Evolutionary conservation across 2,113 vertebrate genomes (phyloP), one percentile per base, ranked within the genome.

Genomic region (Piprites chloris): DNA sequence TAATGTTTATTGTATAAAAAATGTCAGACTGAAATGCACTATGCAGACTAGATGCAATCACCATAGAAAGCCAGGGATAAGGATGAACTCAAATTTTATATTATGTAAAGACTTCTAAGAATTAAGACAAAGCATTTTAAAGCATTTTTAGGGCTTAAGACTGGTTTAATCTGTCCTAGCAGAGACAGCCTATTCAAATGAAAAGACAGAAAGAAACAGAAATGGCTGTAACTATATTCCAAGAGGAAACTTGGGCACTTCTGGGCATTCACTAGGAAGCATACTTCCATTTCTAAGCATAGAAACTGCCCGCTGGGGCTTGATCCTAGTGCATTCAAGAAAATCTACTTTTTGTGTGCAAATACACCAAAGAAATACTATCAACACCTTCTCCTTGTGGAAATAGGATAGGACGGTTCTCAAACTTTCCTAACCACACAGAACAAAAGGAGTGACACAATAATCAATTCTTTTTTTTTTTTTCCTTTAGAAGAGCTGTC

Each of bases 271-370:
- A 28, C 33, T 47, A 9, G 11, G 32, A 96, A 68, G 41, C 27
- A 73, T 1, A 1, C 65, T 89, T 82, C 4, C 1, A 32, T 85
- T 87, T 75, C 32, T 44, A 49, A 23, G 21, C 44, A 33, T 0
- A 55, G 18, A 30, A 91, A 47, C 9, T 28, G 13, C 7, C 53
- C 53, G 17, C 53, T 66, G 46, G 47, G 21, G 8, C 32, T 85
- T 61, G 62, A 41, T 79, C 27, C 37, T 46, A 19, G 4, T 0
- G 3, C 0, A 0, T 35, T 82, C 17, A 65, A 68, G 19, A 50
- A 72, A 42, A 39, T 58, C 11, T 65, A n/a, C 3, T 11, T 42
- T 35, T 65, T 65, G 10, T 24, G 26, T 3, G 3, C 4, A 1
- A n/a, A n/a, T n/a, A 80, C 58, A 32, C 47, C 23, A 24, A 24